Base-by-base conservation (phyloP, 2,113 vertebrate species). In the Mungos mungo region DNA sequence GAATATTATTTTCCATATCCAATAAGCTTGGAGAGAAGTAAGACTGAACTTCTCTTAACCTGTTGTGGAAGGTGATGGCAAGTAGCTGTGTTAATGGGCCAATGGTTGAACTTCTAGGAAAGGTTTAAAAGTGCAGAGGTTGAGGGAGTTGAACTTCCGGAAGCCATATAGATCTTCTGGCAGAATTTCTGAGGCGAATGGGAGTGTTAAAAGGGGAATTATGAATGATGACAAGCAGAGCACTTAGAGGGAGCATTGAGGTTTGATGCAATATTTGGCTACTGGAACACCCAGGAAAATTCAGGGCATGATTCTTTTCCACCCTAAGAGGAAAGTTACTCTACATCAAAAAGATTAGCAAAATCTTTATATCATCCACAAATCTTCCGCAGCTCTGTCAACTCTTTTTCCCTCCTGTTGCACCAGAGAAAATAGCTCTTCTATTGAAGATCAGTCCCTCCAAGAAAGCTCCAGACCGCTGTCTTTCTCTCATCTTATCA, bases 51-150 rank as follows among this genome's bases (percentile, higher is more conserved):
- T 90, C 95, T 72, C 31, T 90, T 87, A 87, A 83, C 21, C 27
- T 76, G 3, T 52, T 83, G 16, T n/a, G 41, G 41, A 93, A 95
- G 47, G 50, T 68, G 21, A 9, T 81, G 27, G 15, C 41, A 68
- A 65, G 50, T 35, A 80, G 21, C 45, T 90, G 3, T 90, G 38
- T 47, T 96, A 87, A 97, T 93, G 41, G 33, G 50, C n/a, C 65
- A 84, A 66, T 79, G 3, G 2, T 5, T 95, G 41, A 95, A 95
- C 74, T 92, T 94, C 81, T 88, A 96, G 45, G 71, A 60, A 95
- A 95, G 57, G 71, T 96, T 94, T 85, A 81, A 96, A 92, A 96
- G 83, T n/a, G 25, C 47, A 57, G 47, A 81, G 31, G 50, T 95
- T 81, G 76, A 71, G 13, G 93, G 47, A 19, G 57, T 81, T 96